phyloP scores from a whole-genome alignment of 35 echinoderm and acorn worm genomes.

The Nesometra sesokonis region DNA sequence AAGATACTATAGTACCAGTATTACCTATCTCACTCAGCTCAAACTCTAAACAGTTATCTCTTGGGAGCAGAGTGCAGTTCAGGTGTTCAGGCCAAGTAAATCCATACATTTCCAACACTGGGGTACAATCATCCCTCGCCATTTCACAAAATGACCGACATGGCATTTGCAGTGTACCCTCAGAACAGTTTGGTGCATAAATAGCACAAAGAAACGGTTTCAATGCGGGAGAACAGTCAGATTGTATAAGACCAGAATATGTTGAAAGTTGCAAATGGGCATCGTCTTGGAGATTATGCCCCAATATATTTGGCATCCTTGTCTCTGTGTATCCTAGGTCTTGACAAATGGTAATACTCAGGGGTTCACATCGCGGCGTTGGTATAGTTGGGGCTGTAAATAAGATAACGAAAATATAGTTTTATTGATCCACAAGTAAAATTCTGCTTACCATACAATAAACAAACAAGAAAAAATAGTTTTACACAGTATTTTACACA shows the following conservation, averaged over 20 bases:
- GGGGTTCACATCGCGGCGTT: neutral
- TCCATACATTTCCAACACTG: neutral
- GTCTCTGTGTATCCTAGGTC: neutral
- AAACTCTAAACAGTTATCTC: neutral
- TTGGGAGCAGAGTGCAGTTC: neutral
- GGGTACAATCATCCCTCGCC: neutral
- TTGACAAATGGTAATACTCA: neutral
- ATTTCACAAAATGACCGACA: neutral
- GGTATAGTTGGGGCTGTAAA: too few relatives aligned
- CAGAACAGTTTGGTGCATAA: neutral
- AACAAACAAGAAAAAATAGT: too few relatives aligned
- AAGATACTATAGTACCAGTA: too few relatives aligned
- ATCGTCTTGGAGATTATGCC: neutral
- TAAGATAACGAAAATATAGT: too few relatives aligned
- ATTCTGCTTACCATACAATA: too few relatives aligned
- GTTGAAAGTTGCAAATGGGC: neutral
- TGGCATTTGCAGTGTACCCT: neutral
- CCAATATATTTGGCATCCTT: neutral
- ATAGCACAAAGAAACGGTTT: conserved; percentile 1
- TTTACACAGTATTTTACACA: too few relatives aligned
- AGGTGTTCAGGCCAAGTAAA: neutral
- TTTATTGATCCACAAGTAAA: too few relatives aligned
- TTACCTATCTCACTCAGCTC: too few relatives aligned
- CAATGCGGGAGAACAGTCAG: neutral
- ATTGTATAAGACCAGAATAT: neutral